A percentile compares a stretch with the other conserved stretches of the same genome.
Conservation (phyloP, 2,888 invertebrate species). For the Colostygia pectinataria region DNA sequence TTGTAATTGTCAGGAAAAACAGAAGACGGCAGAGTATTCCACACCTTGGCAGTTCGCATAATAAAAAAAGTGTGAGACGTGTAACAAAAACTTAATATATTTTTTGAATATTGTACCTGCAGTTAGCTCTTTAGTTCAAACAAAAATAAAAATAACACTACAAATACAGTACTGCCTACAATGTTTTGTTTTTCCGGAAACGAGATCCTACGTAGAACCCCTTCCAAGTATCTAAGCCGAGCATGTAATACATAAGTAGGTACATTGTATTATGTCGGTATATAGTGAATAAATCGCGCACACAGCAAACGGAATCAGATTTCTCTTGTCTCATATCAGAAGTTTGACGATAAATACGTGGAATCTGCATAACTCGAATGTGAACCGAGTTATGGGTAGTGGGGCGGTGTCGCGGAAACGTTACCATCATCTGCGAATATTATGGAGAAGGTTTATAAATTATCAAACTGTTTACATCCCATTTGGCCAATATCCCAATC, state of each 20-base stretch:
- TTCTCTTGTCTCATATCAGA: constrained; percentile 78
- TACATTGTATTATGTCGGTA: constrained; percentile 38
- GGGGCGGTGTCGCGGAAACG: constrained; percentile 56
- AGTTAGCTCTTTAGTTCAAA: too few species aligned
- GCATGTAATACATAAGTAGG: neutral
- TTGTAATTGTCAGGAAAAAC: too few species aligned
- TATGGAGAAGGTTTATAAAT: constrained; percentile 30
- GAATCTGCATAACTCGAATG: constrained; percentile 79
- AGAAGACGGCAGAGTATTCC: too few species aligned
- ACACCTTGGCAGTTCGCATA: too few species aligned
- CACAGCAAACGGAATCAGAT: constrained; percentile 79
- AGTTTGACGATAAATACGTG: constrained; percentile 78
- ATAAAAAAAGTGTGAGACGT: too few species aligned
- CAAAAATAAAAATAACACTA: too few species aligned
- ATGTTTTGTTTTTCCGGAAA: constrained; percentile 20
- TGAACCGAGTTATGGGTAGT: constrained; percentile 59
- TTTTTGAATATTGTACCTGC: too few species aligned
- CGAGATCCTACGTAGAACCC: constrained; percentile 4
- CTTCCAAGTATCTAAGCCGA: neutral
- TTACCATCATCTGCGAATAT: constrained; percentile 6
- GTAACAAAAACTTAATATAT: too few species aligned
- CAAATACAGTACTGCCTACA: too few species aligned
- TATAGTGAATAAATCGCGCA: constrained; percentile 70
- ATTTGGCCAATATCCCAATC: too few species aligned
- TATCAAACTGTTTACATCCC: too few species aligned